Evolutionary conservation across 2,797 vertebrate species (phyloP), one percentile per base, ranked within the genome.

Genomic region (Pangasius krempfi): DNA sequence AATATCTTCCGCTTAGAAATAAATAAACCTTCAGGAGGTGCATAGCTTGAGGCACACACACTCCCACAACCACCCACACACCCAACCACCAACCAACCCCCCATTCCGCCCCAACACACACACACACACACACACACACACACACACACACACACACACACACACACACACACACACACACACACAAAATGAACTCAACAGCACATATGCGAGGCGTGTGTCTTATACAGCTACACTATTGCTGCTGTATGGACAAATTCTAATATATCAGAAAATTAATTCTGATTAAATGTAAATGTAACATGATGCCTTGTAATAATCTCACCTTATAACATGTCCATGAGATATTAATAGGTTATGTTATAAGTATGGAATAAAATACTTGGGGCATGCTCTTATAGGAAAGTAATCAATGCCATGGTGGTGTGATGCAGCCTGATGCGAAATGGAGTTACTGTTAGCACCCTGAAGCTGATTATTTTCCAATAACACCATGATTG

Each of bases 1-100:
- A 78, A 68, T 90, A 87, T 83, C 86, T 88, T 85, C 60, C 58
- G 78, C 73, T 89, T 87, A 87, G 64, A 90, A 91, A 87, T 87
- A 88, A 91, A 90, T 89, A 88, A 88, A 88, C 66, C 50, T 68
- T 86, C 86, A 83, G 56, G 22, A 3, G 47, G 88, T 78, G 66
- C 60, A 70, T n/a, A 33, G 44, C 84, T 85, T 16, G 20, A 73
- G 27, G 56, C 33, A 30, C 25, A 68, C 56, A 68, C 60, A 54
- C 60, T 20, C 60, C 27, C 84, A 86, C 37, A 72, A 13, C n/a
- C 5, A 4, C 52, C 13, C 52, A 54, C 52, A 66, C 37, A 50
- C 27, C 3, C 13, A 70, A 18, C 10, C 12, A 30, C 66, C 60
- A 64, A 64, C 27, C 30, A 6, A 37, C 13, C 30, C 5, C 16